Evolutionary conservation across 2,797 vertebrate species (phyloP).

Genomic region (Eulemur coronatus): DNA sequence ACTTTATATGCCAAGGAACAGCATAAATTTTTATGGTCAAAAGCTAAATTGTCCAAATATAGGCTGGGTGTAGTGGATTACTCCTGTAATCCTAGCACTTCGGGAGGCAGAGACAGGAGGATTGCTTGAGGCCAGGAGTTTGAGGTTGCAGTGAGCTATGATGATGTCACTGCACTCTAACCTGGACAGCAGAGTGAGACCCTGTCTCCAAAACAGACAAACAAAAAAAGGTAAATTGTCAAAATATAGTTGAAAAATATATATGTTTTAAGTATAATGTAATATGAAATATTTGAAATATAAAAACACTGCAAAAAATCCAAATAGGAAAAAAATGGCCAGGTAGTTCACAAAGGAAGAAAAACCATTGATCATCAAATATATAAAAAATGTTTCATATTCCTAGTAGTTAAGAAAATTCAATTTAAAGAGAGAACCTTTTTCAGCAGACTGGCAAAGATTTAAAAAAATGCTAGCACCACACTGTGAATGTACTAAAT

Average conservation of each 20-base stretch:
- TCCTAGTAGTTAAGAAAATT: background rate
- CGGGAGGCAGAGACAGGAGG: too few species aligned
- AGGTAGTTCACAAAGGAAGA: background rate
- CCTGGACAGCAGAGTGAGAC: too few species aligned
- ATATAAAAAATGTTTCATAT: background rate
- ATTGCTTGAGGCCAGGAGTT: too few species aligned
- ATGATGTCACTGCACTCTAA: too few species aligned
- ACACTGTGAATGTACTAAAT: background rate
- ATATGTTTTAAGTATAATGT: background rate
- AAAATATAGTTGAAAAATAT: background rate
- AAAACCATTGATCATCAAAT: background rate
- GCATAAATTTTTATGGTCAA: background rate
- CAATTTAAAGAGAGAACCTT: background rate
- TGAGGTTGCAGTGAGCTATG: too few species aligned
- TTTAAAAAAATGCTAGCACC: background rate
- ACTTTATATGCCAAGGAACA: background rate
- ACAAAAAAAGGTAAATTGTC: too few species aligned
- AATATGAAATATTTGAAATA: background rate
- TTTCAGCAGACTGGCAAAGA: background rate
- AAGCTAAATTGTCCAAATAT: background rate
- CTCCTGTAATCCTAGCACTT: too few species aligned
- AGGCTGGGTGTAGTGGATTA: too few species aligned
- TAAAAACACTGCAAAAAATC: background rate
- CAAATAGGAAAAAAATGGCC: background rate
- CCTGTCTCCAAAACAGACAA: too few species aligned